Conservation (phyloP, 35 echinoderm and acorn worm genomes). For the Eucidaris tribuloides region DNA sequence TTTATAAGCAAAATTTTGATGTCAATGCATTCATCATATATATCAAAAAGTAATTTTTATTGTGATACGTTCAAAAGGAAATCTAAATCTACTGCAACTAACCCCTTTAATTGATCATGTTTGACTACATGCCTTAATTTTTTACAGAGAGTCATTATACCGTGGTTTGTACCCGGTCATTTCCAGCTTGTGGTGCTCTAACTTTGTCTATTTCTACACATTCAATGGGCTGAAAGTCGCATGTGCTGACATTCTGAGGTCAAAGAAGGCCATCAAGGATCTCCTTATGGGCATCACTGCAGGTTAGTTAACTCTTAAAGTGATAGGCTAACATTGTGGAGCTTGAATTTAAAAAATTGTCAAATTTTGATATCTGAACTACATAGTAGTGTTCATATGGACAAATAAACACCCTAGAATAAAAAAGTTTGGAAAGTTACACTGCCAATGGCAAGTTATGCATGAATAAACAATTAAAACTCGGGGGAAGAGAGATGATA, state of each 20-base stretch:
- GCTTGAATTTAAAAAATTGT: too few species aligned
- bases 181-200: slow-evolving; percentile 89
- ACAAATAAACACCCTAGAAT: too few species aligned
- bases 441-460: too few species aligned
- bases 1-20: not conserved
- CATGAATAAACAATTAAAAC: too few species aligned
- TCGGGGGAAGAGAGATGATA: too few species aligned
- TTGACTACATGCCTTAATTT: not conserved
- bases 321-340: too few species aligned
- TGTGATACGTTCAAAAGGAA: not conserved
- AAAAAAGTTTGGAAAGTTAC: too few species aligned
- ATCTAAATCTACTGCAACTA: not conserved
- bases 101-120: not conserved
- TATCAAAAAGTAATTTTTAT: not conserved
- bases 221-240: slow-evolving; percentile 73
- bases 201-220: slow-evolving; percentile 98
- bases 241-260: slow-evolving; percentile 3
- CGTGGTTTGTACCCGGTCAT: slow-evolving; percentile 88
- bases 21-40: not conserved
- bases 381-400: too few species aligned
- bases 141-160: slow-evolving; percentile 65
- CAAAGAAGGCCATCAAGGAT: slow-evolving; percentile 55
- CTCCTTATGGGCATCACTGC: slow-evolving; percentile 72
- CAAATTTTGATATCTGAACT: too few species aligned
- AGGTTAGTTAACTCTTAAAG: too few species aligned